Conservation (phyloP, 2,797 vertebrate species). For the Buceros bicornis region DNA sequence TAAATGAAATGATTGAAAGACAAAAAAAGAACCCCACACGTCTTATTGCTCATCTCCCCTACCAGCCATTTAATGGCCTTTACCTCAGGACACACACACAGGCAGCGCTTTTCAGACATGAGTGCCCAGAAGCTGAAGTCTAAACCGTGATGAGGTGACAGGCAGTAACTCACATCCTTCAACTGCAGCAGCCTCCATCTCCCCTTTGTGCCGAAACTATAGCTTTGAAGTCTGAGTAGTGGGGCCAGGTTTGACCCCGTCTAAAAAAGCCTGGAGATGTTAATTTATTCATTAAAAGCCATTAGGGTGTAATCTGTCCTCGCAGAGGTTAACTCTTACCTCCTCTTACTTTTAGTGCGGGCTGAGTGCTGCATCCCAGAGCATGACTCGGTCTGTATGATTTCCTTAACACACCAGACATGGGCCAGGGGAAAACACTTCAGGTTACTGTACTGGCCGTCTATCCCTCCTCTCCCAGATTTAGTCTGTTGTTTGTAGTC, state of each 20-base stretch:
- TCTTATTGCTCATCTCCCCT: neutral
- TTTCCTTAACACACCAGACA: neutral
- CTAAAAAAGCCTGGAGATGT: neutral
- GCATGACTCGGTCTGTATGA: rapidly evolving
- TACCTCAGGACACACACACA: neutral
- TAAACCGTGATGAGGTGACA: neutral
- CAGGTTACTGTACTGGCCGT: rapidly evolving
- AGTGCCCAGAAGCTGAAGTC: neutral
- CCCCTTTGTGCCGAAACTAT: rapidly evolving
- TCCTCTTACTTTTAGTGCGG: neutral
- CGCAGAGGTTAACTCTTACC: neutral
- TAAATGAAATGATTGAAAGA: neutral
- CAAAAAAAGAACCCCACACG: neutral
- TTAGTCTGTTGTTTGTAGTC: neutral
- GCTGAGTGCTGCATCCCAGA: neutral
- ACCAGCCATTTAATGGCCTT: neutral
- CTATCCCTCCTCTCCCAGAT: neutral
- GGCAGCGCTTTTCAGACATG: neutral
- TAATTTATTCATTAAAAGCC: neutral
- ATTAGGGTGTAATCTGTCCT: neutral
- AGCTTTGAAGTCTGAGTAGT: neutral
- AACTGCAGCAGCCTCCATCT: neutral
- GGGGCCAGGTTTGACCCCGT: neutral
- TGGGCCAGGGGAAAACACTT: rapidly evolving
- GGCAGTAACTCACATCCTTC: neutral